Evolutionary conservation across 2,113 vertebrate species (phyloP).

Genomic region (Oreochromis spilurus): DNA sequence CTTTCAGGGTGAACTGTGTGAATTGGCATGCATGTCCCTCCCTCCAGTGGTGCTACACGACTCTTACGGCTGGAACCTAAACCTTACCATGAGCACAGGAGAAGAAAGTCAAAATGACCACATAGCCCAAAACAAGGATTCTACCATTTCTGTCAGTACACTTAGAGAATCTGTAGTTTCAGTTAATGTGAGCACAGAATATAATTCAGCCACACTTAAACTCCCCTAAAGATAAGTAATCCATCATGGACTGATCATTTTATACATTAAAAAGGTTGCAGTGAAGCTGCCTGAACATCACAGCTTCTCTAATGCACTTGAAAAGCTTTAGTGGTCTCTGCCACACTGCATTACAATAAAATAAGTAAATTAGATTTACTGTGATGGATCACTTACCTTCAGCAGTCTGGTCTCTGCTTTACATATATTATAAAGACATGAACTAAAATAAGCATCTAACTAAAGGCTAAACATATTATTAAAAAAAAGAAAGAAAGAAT

Average conservation of each 20-base stretch:
- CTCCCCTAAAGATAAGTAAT: background rate
- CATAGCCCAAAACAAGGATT: background rate
- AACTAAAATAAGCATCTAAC: background rate
- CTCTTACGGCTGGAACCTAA: background rate
- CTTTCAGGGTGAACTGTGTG: background rate
- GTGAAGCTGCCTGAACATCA: background rate
- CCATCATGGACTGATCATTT: background rate
- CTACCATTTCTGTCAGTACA: background rate
- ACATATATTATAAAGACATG: background rate
- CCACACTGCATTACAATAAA: background rate
- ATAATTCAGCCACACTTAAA: background rate
- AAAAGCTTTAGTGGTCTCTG: background rate
- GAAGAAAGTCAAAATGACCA: background rate
- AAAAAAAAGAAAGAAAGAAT: background rate
- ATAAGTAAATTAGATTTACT: background rate
- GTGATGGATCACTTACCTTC: background rate
- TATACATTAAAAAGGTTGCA: background rate
- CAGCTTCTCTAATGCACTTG: background rate
- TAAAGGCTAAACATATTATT: background rate
- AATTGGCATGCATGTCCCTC: background rate
- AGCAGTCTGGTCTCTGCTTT: background rate
- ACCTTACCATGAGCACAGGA: background rate
- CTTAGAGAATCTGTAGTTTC: background rate
- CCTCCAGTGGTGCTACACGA: background rate
- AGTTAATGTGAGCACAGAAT: background rate